phyloP scores from a whole-genome alignment of 2,888 invertebrate species.

The Halictus ligatus region DNA sequence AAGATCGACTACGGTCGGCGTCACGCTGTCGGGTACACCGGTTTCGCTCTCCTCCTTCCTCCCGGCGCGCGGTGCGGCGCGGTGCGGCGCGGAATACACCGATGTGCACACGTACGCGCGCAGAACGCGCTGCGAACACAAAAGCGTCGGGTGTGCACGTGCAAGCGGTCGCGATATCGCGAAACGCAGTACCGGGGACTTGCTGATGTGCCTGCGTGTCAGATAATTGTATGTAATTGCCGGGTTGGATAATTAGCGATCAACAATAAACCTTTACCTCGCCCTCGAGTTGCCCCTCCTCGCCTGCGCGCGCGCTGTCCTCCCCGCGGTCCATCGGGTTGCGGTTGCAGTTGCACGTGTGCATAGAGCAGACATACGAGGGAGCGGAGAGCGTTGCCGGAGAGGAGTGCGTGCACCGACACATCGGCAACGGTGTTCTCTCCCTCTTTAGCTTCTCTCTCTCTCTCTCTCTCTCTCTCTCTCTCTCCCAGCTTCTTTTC shows the following conservation, averaged over 20 bases:
- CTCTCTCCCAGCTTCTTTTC: neutral
- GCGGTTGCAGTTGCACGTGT: slow-evolving; percentile 54
- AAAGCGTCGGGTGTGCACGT: neutral
- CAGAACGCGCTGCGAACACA: neutral
- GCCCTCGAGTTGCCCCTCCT: slow-evolving; percentile 39
- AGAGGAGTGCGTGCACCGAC: slow-evolving; percentile 45
- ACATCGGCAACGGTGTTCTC: slow-evolving; percentile 24
- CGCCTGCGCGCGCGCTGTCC: slow-evolving; percentile 25
- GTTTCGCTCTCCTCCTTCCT: slow-evolving; percentile 79
- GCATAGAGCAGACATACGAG: slow-evolving; percentile 23
- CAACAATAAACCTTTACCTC: slow-evolving; percentile 79
- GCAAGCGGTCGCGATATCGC: slow-evolving; percentile 54
- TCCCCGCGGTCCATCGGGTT: slow-evolving; percentile 10
- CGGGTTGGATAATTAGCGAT: slow-evolving; percentile 82
- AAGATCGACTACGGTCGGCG: slow-evolving; percentile 78
- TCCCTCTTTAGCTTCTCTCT: neutral
- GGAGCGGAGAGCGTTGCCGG: neutral
- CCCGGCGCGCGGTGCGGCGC: slow-evolving; percentile 1
- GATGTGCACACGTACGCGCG: neutral
- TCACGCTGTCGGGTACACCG: slow-evolving; percentile 84
- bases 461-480: neutral
- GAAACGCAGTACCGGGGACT: slow-evolving; percentile 64
- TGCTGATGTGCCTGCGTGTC: slow-evolving; percentile 78
- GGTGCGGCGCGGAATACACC: slow-evolving; percentile 19
- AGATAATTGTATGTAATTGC: slow-evolving; percentile 82